A percentile compares a stretch with the other conserved stretches of the same genome.
Evolutionary conservation across 2,888 invertebrate genomes (phyloP).

Genomic region (Hemicrepidius hirtus): DNA sequence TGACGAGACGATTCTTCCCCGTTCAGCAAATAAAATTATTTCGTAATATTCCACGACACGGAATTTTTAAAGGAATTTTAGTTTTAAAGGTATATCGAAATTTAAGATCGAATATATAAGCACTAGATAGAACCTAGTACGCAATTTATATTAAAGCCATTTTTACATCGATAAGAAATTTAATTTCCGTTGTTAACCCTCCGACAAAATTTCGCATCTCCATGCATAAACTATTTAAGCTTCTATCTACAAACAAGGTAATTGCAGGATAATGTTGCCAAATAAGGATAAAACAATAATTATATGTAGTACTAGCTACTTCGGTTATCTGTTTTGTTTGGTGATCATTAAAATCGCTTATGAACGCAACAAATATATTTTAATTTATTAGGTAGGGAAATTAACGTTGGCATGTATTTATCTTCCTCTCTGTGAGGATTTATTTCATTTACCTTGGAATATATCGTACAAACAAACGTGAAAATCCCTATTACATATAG

Average conservation of each 20-base stretch:
- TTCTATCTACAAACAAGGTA: slow-evolving; percentile 10
- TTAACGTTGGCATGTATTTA: neutral
- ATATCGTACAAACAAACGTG: too few relatives aligned
- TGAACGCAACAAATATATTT: neutral
- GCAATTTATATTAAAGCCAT: slow-evolving; percentile 23
- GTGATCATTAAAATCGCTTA: neutral
- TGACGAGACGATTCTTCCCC: too few relatives aligned
- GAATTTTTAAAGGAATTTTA: too few relatives aligned
- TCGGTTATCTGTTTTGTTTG: neutral
- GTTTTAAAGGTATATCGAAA: too few relatives aligned
- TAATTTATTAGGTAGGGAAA: neutral
- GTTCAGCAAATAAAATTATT: too few relatives aligned
- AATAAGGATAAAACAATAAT: slow-evolving; percentile 2
- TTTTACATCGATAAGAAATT: slow-evolving; percentile 25
- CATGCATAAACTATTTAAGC: slow-evolving; percentile 8
- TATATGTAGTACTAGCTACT: neutral
- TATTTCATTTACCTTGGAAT: too few relatives aligned
- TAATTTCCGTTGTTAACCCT: slow-evolving; percentile 25
- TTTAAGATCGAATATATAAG: neutral
- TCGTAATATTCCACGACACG: too few relatives aligned
- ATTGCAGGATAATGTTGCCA: neutral
- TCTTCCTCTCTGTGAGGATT: neutral
- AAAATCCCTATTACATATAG: too few relatives aligned
- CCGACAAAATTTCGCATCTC: slow-evolving; percentile 5
- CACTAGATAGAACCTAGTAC: neutral